Evolutionary conservation across 2,113 vertebrate species (phyloP).

Genomic region (Atractosteus spatula): DNA sequence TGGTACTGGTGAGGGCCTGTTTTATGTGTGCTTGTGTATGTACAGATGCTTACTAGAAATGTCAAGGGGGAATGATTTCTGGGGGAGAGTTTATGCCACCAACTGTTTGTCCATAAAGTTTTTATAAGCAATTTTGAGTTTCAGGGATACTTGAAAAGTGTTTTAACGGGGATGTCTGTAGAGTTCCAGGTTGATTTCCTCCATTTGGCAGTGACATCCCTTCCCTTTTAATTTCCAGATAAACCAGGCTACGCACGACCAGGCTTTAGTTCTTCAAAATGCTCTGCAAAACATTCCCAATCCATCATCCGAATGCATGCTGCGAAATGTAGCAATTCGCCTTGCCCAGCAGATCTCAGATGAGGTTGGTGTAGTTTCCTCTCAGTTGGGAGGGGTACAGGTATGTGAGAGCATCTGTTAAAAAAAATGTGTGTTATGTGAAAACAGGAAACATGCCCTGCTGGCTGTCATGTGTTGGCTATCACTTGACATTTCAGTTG

Average conservation of each 20-base stretch:
- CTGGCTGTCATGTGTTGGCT: neutral
- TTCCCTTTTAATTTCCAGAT: conserved; percentile 66
- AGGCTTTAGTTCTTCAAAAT: conserved; percentile 95
- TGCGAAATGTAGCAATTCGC: conserved; percentile 96
- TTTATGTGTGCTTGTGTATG: conserved; percentile 2
- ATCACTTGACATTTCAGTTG: too few species aligned
- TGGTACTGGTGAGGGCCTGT: neutral
- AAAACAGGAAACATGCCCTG: neutral
- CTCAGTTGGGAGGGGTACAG: neutral
- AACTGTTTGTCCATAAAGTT: neutral
- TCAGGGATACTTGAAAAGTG: neutral
- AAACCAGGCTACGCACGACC: conserved; percentile 94
- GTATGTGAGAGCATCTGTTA: neutral
- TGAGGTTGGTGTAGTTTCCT: conserved; percentile 74
- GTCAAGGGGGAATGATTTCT: conserved; percentile 40
- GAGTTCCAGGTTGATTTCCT: neutral
- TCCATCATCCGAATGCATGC: conserved; percentile 96
- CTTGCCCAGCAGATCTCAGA: conserved; percentile 98
- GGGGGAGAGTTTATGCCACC: neutral
- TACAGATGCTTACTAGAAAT: conserved; percentile 26
- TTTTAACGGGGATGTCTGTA: neutral
- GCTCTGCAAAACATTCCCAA: conserved; percentile 98
- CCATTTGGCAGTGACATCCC: neutral
- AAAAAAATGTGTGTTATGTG: neutral
- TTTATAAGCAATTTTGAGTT: neutral